Evolutionary conservation across 2,888 invertebrate species (phyloP).

Genomic region (Pammene fasciana): DNA sequence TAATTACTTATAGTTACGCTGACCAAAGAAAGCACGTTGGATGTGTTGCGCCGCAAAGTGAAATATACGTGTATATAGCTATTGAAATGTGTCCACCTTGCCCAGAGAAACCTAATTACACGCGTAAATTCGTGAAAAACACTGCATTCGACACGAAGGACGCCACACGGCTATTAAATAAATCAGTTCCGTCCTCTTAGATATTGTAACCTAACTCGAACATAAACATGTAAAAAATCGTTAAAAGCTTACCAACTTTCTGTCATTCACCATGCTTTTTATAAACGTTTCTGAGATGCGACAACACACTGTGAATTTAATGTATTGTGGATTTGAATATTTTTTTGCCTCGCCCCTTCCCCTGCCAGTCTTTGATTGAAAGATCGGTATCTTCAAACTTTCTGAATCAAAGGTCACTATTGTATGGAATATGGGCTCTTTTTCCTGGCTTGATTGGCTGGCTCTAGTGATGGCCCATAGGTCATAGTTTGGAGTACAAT

Average conservation of each 20-base stretch:
- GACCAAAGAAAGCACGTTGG: not conserved
- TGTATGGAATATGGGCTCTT: no score
- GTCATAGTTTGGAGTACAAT: no score
- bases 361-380: no score
- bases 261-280: not conserved
- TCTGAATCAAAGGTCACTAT: no score
- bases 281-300: not conserved
- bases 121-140: not conserved
- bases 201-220: constrained; percentile 2
- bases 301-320: not conserved
- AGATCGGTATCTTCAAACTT: no score
- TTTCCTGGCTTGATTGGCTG: no score
- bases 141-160: not conserved
- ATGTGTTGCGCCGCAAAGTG: constrained; percentile 17
- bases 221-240: constrained; percentile 8
- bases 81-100: constrained; percentile 20
- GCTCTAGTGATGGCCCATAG: no score
- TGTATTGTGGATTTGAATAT: not conserved
- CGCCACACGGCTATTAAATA: not conserved
- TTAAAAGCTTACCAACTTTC: not conserved
- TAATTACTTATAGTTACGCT: not conserved
- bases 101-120: constrained; percentile 3
- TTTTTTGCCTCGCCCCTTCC: no score
- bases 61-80: constrained; percentile 22
- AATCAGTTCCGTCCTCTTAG: not conserved